Evolutionary conservation across 2,888 invertebrate genomes (phyloP).

Genomic region (Drosophila mayaguana): DNA sequence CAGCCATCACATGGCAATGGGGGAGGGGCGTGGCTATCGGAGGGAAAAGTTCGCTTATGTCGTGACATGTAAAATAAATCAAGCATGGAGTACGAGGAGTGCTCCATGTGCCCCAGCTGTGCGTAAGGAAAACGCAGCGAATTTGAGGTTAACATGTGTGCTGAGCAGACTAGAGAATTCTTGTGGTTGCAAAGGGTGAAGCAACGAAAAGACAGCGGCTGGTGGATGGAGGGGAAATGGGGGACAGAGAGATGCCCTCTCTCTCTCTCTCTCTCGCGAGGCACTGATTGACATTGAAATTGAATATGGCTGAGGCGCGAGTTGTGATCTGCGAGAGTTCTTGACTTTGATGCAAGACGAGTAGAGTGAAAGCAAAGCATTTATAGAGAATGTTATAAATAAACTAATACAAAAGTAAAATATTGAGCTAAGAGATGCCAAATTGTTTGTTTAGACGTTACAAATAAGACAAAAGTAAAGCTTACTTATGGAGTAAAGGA

Average conservation of each 20-base stretch:
- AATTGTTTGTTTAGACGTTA: no score
- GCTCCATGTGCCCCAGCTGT: conserved; percentile 49
- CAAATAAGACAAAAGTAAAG: no score
- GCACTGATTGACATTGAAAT: conserved; percentile 60
- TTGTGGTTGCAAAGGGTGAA: conserved; percentile 14
- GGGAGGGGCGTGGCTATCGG: conserved; percentile 61
- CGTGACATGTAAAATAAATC: conserved; percentile 81
- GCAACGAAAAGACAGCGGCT: neutral
- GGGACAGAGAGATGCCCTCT: conserved; percentile 11
- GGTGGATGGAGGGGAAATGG: no score
- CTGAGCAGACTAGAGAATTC: conserved; percentile 8
- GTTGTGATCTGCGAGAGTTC: neutral
- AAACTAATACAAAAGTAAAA: no score
- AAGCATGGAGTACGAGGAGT: conserved; percentile 51
- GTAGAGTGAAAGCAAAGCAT: neutral
- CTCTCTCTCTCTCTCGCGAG: conserved; percentile 16
- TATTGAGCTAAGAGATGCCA: no score
- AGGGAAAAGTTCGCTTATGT: conserved; percentile 69
- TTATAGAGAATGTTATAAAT: neutral
- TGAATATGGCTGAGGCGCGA: conserved; percentile 25
- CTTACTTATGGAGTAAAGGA: no score
- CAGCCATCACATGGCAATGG: conserved; percentile 35
- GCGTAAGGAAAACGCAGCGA: conserved; percentile 45
- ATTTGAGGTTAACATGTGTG: conserved; percentile 52
- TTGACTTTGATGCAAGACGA: no score